A percentile compares a stretch with the other conserved stretches of the same genome.
phyloP scores from a whole-genome alignment of 2,113 vertebrate genomes.

The Aptenodytes forsteri region DNA sequence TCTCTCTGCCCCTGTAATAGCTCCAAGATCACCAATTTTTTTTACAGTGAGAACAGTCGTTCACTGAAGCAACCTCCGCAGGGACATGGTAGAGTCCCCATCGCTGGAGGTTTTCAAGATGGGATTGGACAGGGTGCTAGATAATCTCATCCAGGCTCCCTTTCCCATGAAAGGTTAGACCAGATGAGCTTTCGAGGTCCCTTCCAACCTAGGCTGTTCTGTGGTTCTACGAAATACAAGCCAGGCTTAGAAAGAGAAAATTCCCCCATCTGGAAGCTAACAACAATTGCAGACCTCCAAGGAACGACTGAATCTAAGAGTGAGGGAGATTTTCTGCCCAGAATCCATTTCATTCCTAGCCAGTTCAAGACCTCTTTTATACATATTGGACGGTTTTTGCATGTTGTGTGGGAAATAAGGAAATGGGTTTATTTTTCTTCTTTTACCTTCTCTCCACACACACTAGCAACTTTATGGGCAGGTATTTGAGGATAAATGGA shows the following conservation, averaged over 20 bases:
- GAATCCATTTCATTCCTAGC: background rate
- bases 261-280: background rate
- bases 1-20: background rate
- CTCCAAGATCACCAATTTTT: background rate
- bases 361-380: background rate
- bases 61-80: background rate
- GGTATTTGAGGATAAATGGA: constrained; percentile 37
- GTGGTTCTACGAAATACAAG: background rate
- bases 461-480: constrained; percentile 5
- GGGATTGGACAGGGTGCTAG: background rate
- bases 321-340: background rate
- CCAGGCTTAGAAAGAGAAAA: background rate
- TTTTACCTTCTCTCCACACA: background rate
- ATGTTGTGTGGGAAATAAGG: background rate
- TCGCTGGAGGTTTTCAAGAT: background rate
- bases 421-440: constrained; percentile 23
- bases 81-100: background rate
- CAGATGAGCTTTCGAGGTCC: background rate
- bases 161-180: background rate
- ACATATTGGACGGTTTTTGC: background rate
- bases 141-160: background rate
- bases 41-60: background rate
- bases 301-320: background rate
- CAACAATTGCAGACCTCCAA: background rate
- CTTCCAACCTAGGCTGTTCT: background rate